Percentiles rank a stretch among this genome's conserved stretches.
Evolutionary conservation across 1,140 invertebrate species (phyloP).

Genomic region (Planococcus citri): DNA sequence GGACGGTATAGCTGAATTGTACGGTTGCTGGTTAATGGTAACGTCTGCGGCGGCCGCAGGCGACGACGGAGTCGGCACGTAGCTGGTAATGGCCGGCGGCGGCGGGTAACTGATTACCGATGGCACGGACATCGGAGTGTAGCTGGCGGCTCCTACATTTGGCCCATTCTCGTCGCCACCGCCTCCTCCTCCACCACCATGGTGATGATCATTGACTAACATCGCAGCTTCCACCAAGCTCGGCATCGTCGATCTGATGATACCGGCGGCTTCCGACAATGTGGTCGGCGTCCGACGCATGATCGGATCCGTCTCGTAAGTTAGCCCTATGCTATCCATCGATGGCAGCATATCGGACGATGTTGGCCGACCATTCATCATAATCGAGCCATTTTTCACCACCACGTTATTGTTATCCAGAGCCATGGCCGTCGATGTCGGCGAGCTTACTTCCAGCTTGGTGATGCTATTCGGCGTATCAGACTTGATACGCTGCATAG

Average conservation of each 20-base stretch:
- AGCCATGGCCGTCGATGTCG: not conserved
- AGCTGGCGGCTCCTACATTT: not conserved
- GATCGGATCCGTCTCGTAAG: not conserved
- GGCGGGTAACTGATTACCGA: slow-evolving; percentile 10
- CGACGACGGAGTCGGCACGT: not conserved
- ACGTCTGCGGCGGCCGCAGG: slow-evolving; percentile 11
- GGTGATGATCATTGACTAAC: not conserved
- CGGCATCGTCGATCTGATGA: slow-evolving; percentile 1
- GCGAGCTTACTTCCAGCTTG: not conserved
- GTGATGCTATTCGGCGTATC: not conserved
- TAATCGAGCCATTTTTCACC: not conserved
- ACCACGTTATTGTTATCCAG: not conserved
- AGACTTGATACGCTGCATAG: not conserved
- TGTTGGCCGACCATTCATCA: not conserved
- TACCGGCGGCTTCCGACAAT: not conserved
- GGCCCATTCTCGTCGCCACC: not conserved
- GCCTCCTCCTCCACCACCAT: no score
- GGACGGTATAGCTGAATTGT: slow-evolving; percentile 12
- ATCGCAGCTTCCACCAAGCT: not conserved
- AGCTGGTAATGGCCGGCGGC: not conserved
- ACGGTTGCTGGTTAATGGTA: slow-evolving; percentile 14
- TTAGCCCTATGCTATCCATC: not conserved
- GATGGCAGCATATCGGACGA: not conserved
- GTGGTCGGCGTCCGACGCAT: not conserved
- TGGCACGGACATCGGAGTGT: not conserved